phyloP scores from a whole-genome alignment of 2,113 vertebrate genomes.

The Albula glossodonta region DNA sequence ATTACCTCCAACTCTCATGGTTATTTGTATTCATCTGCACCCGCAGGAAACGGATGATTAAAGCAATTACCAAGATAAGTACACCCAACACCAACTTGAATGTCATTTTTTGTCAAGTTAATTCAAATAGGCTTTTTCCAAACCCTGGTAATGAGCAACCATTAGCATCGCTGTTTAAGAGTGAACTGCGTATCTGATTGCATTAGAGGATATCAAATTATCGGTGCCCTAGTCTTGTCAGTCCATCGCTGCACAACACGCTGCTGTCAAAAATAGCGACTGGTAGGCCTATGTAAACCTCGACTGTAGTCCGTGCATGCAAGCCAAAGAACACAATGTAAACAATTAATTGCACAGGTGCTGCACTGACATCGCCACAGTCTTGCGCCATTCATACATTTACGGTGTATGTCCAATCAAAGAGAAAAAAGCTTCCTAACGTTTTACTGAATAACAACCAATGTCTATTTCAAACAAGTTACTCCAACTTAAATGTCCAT shows the following conservation, averaged over 20 bases:
- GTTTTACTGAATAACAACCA: not conserved
- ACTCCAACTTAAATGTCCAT: not conserved
- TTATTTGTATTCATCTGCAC: not conserved
- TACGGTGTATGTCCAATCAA: not conserved
- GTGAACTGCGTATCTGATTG: conserved; percentile 29
- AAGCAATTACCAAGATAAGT: not conserved
- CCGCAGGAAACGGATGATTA: not conserved
- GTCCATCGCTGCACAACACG: conserved; percentile 20
- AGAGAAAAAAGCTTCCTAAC: not conserved
- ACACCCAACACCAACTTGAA: not conserved
- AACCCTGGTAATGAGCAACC: conserved; percentile 18
- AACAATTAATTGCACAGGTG: not conserved
- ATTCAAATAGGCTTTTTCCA: too few relatives aligned
- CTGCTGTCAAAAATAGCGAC: not conserved
- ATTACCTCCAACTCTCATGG: not conserved
- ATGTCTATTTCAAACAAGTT: not conserved
- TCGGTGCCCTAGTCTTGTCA: conserved; percentile 14
- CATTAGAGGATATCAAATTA: conserved; percentile 36
- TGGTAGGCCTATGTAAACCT: not conserved
- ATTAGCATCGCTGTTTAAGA: conserved; percentile 25
- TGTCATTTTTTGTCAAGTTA: not conserved
- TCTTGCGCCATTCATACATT: not conserved
- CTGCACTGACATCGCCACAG: not conserved
- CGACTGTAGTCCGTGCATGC: not conserved
- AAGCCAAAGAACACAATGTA: not conserved